Percentiles rank a stretch among this genome's conserved stretches.
These are phyloP conservation scores for Phenganax marumi DNA, from an alignment of 92 coral and sea anemone species.

Conservation along the genomic window DNA sequence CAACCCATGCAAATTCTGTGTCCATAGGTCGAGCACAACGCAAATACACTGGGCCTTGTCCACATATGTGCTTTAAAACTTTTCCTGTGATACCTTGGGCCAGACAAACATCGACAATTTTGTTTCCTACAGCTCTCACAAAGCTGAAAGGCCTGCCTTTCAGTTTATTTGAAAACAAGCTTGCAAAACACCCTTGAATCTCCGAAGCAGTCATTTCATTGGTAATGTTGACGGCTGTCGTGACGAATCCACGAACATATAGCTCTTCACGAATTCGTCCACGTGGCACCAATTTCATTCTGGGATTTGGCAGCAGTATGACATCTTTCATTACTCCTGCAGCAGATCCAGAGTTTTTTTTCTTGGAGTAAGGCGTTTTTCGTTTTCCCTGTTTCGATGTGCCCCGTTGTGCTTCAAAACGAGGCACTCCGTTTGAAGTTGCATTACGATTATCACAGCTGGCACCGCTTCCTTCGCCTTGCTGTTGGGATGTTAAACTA, in stretches of 20 bases:
- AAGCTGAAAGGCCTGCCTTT: neutral
- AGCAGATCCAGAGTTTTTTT: no score
- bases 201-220: slow-evolving; percentile 2
- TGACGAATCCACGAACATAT: neutral
- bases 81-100: no score
- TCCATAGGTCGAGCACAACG: neutral
- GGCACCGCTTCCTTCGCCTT: neutral
- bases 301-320: neutral
- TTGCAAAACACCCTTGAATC: no score
- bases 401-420: no score
- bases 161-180: neutral
- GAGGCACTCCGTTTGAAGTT: no score
- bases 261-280: slow-evolving; percentile 1
- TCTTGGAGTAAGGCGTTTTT: slow-evolving; percentile 1
- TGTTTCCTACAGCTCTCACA: neutral
- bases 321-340: neutral
- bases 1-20: neutral
- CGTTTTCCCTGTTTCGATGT: slow-evolving; percentile 3
- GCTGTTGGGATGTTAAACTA: no score
- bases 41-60: no score
- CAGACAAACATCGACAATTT: no score
- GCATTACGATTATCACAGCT: neutral
- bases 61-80: no score
- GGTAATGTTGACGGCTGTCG: slow-evolving; percentile 3
- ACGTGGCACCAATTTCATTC: slow-evolving; percentile 2